Conservation (phyloP, 2,888 invertebrate genomes). For the Autographa gamma region DNA sequence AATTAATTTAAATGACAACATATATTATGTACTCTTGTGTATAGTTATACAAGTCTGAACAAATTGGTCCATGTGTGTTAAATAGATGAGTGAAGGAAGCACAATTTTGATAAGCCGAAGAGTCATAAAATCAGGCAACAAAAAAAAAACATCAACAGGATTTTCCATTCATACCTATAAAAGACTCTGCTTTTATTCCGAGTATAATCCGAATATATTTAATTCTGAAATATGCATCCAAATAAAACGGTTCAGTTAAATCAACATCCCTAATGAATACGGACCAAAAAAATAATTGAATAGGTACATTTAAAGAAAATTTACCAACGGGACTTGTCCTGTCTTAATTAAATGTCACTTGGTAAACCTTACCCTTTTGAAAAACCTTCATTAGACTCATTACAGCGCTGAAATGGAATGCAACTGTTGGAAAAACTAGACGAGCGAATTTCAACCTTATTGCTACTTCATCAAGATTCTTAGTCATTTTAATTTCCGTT, state of each 20-base stretch:
- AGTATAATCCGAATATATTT: too few species aligned
- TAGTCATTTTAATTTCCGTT: constrained; percentile 15
- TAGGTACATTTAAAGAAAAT: constrained; percentile 59
- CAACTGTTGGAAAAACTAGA: constrained; percentile 32
- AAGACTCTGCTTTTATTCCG: neutral
- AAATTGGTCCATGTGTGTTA: too few species aligned
- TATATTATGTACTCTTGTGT: too few species aligned
- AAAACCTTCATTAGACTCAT: constrained; percentile 83
- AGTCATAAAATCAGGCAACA: too few species aligned
- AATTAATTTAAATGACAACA: too few species aligned
- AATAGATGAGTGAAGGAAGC: too few species aligned
- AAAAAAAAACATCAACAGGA: too few species aligned
- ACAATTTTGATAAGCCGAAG: too few species aligned
- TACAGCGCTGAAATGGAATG: constrained; percentile 64
- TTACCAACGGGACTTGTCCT: constrained; percentile 61
- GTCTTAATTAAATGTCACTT: constrained; percentile 80
- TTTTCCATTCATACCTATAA: too few species aligned
- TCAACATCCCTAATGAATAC: constrained; percentile 19
- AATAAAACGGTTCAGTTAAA: constrained; percentile 12
- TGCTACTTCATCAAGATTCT: constrained; percentile 24
- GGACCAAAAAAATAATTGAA: constrained; percentile 33
- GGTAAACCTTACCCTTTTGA: constrained; percentile 75
- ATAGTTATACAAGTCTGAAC: too few species aligned
- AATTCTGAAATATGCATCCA: neutral
- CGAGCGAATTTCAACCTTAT: constrained; percentile 56